phyloP scores from a whole-genome alignment of 2,797 vertebrate species.

The Coendou prehensilis region DNA sequence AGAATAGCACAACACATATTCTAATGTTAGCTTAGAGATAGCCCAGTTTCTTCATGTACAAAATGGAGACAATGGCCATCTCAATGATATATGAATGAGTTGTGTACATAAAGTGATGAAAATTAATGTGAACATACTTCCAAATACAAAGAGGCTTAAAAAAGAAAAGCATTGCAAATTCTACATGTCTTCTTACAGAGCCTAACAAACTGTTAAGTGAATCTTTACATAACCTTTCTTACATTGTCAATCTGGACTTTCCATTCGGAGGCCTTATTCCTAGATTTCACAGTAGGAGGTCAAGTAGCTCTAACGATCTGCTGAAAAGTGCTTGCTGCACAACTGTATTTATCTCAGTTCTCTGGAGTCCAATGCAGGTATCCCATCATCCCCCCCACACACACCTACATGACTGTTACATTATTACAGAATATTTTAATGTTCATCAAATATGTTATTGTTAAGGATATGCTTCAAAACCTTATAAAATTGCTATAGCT shows the following conservation, averaged over 20 bases:
- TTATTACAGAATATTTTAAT: slow-evolving; percentile 71
- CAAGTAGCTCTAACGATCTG: neutral
- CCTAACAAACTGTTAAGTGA: neutral
- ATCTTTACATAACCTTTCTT: neutral
- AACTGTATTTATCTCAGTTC: slow-evolving; percentile 56
- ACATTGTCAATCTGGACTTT: neutral
- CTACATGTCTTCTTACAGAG: neutral
- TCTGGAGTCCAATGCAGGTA: slow-evolving; percentile 43
- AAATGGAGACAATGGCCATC: neutral
- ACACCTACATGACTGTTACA: slow-evolving; percentile 22
- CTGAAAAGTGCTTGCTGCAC: slow-evolving; percentile 51
- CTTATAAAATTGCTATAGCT: neutral
- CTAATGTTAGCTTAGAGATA: neutral
- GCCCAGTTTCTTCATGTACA: neutral
- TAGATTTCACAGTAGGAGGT: neutral
- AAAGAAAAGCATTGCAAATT: neutral
- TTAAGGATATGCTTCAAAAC: neutral
- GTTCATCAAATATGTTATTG: slow-evolving; percentile 50
- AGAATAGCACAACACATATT: neutral
- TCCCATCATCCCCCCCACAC: neutral
- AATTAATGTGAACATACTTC: neutral
- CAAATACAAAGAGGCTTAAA: neutral
- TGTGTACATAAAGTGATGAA: neutral
- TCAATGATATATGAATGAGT: neutral
- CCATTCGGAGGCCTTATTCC: neutral